phyloP scores from a whole-genome alignment of 2,797 vertebrate species.

The Oreochromis grahami region DNA sequence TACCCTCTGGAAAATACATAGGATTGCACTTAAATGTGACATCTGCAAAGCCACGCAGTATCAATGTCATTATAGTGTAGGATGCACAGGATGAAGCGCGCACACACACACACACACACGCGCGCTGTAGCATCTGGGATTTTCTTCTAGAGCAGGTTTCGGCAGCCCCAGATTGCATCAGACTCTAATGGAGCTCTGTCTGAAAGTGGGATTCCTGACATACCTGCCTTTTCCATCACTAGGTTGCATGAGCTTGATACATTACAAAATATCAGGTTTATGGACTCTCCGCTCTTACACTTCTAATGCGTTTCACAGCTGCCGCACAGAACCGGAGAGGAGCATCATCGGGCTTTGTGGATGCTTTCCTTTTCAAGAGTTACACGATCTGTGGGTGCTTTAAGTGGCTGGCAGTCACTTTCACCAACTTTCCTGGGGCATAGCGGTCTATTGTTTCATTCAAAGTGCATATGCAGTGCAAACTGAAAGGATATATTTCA shows the following conservation, averaged over 20 bases:
- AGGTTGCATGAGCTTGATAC: constrained; percentile 55
- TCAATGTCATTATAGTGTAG: constrained; percentile 52
- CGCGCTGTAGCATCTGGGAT: constrained; percentile 51
- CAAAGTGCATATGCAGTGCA: not conserved
- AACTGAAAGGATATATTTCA: constrained; percentile 20
- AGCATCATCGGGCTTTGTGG: constrained; percentile 28
- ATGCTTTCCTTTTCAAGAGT: constrained; percentile 21
- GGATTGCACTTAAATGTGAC: constrained; percentile 42
- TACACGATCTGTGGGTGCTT: constrained; percentile 29
- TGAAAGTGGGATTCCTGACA: constrained; percentile 69
- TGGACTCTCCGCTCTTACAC: constrained; percentile 52
- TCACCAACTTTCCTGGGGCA: constrained; percentile 21
- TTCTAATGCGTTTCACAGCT: constrained; percentile 65
- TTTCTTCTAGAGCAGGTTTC: constrained; percentile 41
- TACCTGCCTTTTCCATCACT: constrained; percentile 75
- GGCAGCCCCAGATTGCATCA: constrained; percentile 56
- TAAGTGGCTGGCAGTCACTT: constrained; percentile 18
- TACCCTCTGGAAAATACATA: constrained; percentile 62
- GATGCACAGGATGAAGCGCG: constrained; percentile 48
- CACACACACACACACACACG: not conserved
- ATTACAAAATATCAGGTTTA: constrained; percentile 69
- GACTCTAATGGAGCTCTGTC: constrained; percentile 50
- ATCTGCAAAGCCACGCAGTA: constrained; percentile 51
- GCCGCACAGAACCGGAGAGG: constrained; percentile 15
- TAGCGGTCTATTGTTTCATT: constrained; percentile 39